Conservation (phyloP, 2,113 vertebrate species). For the Tretioscincus oriximinensis region DNA sequence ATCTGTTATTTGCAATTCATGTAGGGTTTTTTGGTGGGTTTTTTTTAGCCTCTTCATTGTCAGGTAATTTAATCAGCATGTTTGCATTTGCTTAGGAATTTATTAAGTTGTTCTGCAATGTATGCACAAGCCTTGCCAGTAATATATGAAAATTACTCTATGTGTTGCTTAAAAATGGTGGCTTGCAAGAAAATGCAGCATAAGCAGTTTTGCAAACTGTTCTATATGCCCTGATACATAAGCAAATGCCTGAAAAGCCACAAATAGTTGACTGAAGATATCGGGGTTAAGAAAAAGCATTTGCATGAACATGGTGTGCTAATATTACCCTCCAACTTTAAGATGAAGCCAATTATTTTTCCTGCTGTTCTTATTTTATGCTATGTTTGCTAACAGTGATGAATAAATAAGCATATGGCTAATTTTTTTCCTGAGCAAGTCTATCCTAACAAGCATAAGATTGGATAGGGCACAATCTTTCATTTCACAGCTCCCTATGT, state of each 20-base stretch:
- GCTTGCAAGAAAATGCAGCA: background rate
- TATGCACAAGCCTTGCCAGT: background rate
- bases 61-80: slow-evolving; percentile 16
- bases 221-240: slow-evolving; percentile 10
- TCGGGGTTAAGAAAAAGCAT: background rate
- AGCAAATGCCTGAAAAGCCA: background rate
- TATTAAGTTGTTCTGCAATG: background rate
- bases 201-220: slow-evolving; percentile 18
- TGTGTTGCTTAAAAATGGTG: background rate
- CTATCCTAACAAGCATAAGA: no score
- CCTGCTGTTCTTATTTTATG: no score
- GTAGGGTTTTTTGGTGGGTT: no score
- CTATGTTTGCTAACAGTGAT: no score
- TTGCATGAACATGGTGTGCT: no score
- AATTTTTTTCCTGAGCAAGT: no score
- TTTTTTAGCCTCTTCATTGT: background rate
- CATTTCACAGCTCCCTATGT: no score
- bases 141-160: slow-evolving; percentile 6
- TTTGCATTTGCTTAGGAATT: slow-evolving; percentile 23
- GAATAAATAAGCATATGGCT: no score
- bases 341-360: background rate
- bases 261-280: background rate
- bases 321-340: background rate
- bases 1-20: slow-evolving; percentile 29
- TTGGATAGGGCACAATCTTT: no score